Base-by-base conservation (phyloP, 2,888 invertebrate genomes). In the Dione juno region DNA sequence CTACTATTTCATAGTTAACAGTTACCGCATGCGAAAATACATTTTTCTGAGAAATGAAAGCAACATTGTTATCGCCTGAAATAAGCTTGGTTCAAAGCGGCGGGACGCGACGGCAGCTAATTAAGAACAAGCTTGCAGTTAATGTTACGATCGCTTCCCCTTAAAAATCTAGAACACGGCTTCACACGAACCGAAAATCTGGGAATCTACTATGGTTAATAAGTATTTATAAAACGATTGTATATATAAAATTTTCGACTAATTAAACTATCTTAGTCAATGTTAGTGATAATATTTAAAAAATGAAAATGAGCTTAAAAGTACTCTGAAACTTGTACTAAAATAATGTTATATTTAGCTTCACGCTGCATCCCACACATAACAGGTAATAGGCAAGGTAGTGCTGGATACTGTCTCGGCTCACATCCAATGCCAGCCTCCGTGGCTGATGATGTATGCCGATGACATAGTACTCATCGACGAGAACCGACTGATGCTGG, bases 1-100 rank as follows among this genome's bases (percentile, higher is more conserved):
- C 16, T 13, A 54, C 19, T 53, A 63, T 45, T 54, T 63, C 40
- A 48, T 63, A 68, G 45, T 54, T 48, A 63, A 37, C 66, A 43
- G 61, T 61, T 53, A 68, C 59, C 40, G 73, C 87, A 87, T 88
- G 88, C 84, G 89, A 90, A 88, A 83, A 70, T 70, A 65, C 48
- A 84, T 84, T 82, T 85, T 89, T 89, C 88, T 85, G 86, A 89
- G 88, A 86, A 88, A 70, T 61, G 59, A 70, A 73, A 70, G 65
- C 82, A 80, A 87, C 88, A 89, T 86, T 88, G 89, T 88, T 84
- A 81, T 80, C 77, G 78, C 78, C 88, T 85, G 85, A 88, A 84
- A 89, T 88, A 88, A 84, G 82, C 80, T 77, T 83, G 83, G 86
- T 87, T 88, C 88, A 88, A 87, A 89, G 89, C 83, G 77, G 77